phyloP scores from a whole-genome alignment of 2,888 invertebrate genomes.

The Eutolmus rufibarbis region DNA sequence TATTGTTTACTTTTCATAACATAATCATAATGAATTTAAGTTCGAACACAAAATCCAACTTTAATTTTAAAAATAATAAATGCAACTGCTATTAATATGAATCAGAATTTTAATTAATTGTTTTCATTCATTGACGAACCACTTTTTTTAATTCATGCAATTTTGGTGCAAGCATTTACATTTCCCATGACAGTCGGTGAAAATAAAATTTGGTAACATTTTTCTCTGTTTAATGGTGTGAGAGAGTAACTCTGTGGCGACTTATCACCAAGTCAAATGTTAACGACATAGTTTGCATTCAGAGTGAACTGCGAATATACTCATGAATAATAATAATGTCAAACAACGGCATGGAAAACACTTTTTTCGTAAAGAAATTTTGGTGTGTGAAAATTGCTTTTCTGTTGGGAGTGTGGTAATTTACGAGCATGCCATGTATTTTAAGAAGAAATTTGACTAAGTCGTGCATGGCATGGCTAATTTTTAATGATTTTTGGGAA shows the following conservation, averaged over 20 bases:
- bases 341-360: conserved; percentile 6
- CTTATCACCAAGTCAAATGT: conserved; percentile 4
- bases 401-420: background rate
- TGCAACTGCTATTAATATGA: background rate
- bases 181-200: background rate
- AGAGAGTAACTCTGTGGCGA: background rate
- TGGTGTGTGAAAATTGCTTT: conserved; percentile 5
- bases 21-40: too few species aligned
- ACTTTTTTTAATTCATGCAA: background rate
- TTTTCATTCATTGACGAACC: background rate
- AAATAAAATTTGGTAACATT: background rate
- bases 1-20: too few species aligned
- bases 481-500: background rate
- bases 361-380: background rate
- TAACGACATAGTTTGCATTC: conserved; percentile 5
- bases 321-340: conserved; percentile 27
- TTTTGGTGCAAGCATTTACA: background rate
- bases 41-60: background rate
- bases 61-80: background rate
- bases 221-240: background rate
- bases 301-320: conserved; percentile 2
- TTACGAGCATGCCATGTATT: conserved; percentile 3
- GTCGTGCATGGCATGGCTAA: background rate
- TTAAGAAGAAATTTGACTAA: background rate
- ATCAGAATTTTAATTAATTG: background rate